Conservation (phyloP, 2,113 vertebrate genomes). For the Lepus timidus region DNA sequence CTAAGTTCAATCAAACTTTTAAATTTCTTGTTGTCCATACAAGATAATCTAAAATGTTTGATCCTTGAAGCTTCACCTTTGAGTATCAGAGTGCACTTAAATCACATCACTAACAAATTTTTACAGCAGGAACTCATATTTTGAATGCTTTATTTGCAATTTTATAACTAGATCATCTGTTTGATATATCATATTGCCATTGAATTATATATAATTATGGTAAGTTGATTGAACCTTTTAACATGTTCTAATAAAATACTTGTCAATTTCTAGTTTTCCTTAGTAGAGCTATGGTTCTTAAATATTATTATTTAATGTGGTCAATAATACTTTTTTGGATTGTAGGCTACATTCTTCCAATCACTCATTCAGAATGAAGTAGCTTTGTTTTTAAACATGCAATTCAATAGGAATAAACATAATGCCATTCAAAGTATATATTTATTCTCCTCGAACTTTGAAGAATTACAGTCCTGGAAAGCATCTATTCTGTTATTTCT, state of each 20-base stretch:
- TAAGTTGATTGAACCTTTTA: slow-evolving; percentile 82
- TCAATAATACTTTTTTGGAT: slow-evolving; percentile 75
- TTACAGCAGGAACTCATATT: slow-evolving; percentile 65
- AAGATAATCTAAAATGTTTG: not conserved
- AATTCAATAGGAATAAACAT: slow-evolving; percentile 50
- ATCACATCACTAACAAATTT: slow-evolving; percentile 22
- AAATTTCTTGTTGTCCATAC: not conserved
- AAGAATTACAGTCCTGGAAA: not conserved
- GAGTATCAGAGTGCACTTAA: not conserved
- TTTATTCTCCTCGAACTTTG: slow-evolving; percentile 17
- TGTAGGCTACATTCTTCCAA: slow-evolving; percentile 63
- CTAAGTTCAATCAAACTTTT: not conserved
- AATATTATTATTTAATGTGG: slow-evolving; percentile 81
- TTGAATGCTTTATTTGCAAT: slow-evolving; percentile 50
- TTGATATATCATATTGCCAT: slow-evolving; percentile 54
- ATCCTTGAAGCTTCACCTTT: not conserved
- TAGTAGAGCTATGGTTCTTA: slow-evolving; percentile 62
- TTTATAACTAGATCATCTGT: slow-evolving; percentile 62
- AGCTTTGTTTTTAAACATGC: slow-evolving; percentile 60
- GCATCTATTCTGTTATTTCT: no score
- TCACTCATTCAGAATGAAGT: slow-evolving; percentile 72
- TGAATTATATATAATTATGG: slow-evolving; percentile 63
- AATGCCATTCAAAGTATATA: slow-evolving; percentile 20
- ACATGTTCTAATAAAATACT: slow-evolving; percentile 84
- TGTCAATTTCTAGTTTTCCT: slow-evolving; percentile 78